Base-by-base conservation (phyloP, 1,140 invertebrate genomes). In the Penaeus chinensis region DNA sequence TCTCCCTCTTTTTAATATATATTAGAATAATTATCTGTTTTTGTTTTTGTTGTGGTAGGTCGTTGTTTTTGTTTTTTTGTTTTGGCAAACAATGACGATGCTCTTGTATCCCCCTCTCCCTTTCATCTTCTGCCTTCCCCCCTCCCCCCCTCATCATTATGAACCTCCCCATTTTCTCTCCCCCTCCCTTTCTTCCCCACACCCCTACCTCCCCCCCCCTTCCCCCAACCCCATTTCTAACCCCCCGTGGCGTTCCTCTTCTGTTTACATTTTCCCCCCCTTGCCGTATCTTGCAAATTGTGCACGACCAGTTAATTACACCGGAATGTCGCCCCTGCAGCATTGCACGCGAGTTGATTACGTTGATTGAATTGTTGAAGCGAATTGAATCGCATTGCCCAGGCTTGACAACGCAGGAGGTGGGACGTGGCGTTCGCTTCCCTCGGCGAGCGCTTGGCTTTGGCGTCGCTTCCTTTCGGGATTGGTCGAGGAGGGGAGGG, bases 281-380 rank as follows among this genome's bases (percentile, higher is more conserved):
- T 60, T 16, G 65, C 86, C 80, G 61, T 82, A 82, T 78, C 86
- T 87, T 78, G 80, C 81, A 87, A 87, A 87, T 87, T 82, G 86
- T 83, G 86, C 81, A 87, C 80, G 71, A 87, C 78, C 74, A 87
- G 86, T 87, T 87, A 87, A 87, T 87, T 87, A 87, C 80, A 74
- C 47, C 71, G 86, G 86, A 87, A 87, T 87, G 86, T 87, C 86
- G 86, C 86, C 86, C 37, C 86, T 77, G 86, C 86, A 83, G 86
- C 86, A 87, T 87, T 87, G 86, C 86, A 77, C 80, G 71, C 86
- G 80, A 87, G 86, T 87, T 87, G 86, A 87, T 87, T 87, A 87
- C 86, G 86, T 83, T 87, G 86, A 87, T 87, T 87, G 86, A 87
- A 87, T 87, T 87, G 86, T 87, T 87, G 86, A 87, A 87, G 69